Base-by-base conservation (phyloP, 2,113 vertebrate genomes). In the Takifugu flavidus region DNA sequence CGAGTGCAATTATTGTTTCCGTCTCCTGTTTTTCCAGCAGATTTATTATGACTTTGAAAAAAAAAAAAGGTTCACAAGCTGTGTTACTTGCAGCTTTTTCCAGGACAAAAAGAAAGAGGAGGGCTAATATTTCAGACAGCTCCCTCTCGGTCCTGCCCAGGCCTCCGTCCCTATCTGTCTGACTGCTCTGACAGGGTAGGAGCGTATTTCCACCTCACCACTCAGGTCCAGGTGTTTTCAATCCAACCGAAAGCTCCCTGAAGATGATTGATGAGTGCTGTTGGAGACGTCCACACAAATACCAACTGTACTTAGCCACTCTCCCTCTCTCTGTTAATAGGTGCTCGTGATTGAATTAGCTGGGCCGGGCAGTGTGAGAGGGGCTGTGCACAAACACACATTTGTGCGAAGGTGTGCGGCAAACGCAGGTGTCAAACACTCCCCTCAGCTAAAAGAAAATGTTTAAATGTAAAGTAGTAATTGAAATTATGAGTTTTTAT, bases 221-320 rank as follows among this genome's bases (percentile, higher is more conserved):
- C 77, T 84, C 78, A 80, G 82, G 72, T 58, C 81, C 85, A 88
- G 82, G 78, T 89, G 86, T 82, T 89, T 89, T 86, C 79, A 83
- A 88, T 89, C 77, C 86, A 80, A 79, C 56, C 2, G 70, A 79
- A 75, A 59, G 75, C 79, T 69, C 79, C 51, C 81, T 83, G 78
- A 86, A 85, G 85, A 89, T 88, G 88, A 89, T 89, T 83, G 88
- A 89, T 89, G 88, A 88, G 62, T 78, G 84, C 86, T 86, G 85
- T 89, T 89, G 88, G 71, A 83, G 67, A 53, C 75, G 85, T 86
- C 85, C 84, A 86, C 86, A 85, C 84, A 84, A 89, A 87, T 84
- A 78, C 77, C 53, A 75, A 81, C 74, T 79, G 60, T 58, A 62
- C 67, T 75, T 62, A 75, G 76, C 74, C 71, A 72, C 58, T 6